These are phyloP conservation scores for Siniperca knerii DNA, from an alignment of 2,113 vertebrate genomes.

Conservation along the genomic window DNA sequence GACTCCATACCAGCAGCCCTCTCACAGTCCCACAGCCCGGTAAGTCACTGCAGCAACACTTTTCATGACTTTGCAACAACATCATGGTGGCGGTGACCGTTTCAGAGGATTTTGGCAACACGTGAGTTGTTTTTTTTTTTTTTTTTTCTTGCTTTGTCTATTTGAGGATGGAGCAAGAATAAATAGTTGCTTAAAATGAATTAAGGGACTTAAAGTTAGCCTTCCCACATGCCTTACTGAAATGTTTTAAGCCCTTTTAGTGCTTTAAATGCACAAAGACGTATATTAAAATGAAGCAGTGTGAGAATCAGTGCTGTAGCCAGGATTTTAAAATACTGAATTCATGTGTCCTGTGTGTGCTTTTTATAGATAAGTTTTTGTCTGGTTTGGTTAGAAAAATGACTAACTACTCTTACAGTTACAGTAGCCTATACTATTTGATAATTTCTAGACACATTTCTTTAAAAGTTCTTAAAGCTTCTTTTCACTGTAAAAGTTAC, in stretches of 20 bases:
- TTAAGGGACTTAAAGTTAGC: background rate
- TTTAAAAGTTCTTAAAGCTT: background rate
- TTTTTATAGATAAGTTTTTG: background rate
- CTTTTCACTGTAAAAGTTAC: background rate
- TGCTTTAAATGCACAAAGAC: background rate
- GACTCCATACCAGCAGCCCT: background rate
- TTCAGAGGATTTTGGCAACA: background rate
- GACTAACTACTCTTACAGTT: background rate
- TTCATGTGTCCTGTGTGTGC: background rate
- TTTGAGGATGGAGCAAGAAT: background rate
- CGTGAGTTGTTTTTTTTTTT: background rate
- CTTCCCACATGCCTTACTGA: background rate
- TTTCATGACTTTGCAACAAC: background rate
- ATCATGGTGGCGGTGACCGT: background rate
- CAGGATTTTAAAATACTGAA: background rate
- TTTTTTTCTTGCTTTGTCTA: background rate
- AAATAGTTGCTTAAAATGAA: background rate
- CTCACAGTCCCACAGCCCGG: conserved; percentile 21
- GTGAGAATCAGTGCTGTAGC: background rate
- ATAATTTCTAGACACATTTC: background rate
- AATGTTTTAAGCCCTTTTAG: background rate
- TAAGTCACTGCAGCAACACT: conserved; percentile 46
- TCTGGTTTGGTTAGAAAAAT: background rate
- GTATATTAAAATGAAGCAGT: background rate
- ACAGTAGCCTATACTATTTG: background rate